Percentiles rank a stretch among this genome's conserved stretches.
These are phyloP conservation scores for Tenthredo amoena DNA, from an alignment of 2,888 invertebrate species.

Conservation along the genomic window DNA sequence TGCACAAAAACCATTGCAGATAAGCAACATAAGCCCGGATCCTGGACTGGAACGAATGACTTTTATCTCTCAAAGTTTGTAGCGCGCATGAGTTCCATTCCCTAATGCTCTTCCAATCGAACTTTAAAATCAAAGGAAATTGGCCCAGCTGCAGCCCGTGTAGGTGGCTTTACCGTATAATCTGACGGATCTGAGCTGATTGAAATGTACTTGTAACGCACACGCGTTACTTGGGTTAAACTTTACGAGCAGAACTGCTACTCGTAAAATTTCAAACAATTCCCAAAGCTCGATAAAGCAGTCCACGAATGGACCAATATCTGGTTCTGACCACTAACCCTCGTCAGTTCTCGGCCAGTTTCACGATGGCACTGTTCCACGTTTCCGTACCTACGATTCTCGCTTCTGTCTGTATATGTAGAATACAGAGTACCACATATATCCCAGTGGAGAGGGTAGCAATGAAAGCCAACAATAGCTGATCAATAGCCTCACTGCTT, in stretches of 20 bases:
- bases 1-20: neutral
- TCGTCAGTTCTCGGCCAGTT: slow-evolving; percentile 10
- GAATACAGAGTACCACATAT: neutral
- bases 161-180: neutral
- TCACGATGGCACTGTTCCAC: slow-evolving; percentile 19
- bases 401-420: slow-evolving; percentile 2
- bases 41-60: neutral
- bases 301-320: slow-evolving; percentile 24
- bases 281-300: neutral
- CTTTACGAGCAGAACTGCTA: neutral
- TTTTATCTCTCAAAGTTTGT: neutral
- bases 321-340: slow-evolving; percentile 19
- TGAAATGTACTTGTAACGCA: neutral
- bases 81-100: neutral
- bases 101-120: neutral
- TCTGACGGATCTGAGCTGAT: neutral
- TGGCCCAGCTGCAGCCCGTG: neutral
- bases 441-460: neutral
- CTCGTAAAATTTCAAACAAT: slow-evolving; percentile 37
- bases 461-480: slow-evolving; percentile 37
- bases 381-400: neutral
- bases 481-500: slow-evolving; percentile 31
- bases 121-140: neutral
- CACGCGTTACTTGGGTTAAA: neutral
- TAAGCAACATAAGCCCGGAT: slow-evolving; percentile 3